Conservation (phyloP, 1,140 invertebrate species). For the Penaeus japonicus region DNA sequence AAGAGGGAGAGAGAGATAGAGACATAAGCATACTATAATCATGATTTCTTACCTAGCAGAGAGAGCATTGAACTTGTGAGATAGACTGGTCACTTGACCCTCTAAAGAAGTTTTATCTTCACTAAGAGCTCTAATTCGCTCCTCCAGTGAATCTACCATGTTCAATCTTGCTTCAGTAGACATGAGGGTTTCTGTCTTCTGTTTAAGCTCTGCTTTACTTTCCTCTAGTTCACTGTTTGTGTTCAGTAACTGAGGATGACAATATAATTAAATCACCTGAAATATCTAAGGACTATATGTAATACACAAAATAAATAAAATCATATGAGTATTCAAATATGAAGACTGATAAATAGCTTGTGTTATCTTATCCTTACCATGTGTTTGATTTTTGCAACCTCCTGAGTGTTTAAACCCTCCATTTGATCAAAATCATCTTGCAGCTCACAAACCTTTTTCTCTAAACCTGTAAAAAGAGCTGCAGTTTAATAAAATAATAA, state of each 20-base stretch:
- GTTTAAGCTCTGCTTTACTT: background rate
- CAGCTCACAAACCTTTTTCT: constrained; percentile 41
- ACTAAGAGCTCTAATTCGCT: constrained; percentile 7
- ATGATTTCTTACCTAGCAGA: background rate
- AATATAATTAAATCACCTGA: background rate
- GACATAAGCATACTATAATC: background rate
- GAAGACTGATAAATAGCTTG: background rate
- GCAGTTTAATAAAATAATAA: background rate
- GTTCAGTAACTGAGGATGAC: constrained; percentile 40
- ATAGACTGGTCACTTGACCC: constrained; percentile 15
- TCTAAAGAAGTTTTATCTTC: constrained; percentile 46
- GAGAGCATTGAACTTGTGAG: constrained; percentile 16
- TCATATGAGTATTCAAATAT: background rate
- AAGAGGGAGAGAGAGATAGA: no score
- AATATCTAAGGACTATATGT: background rate
- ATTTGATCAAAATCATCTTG: constrained; percentile 55
- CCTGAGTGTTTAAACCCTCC: constrained; percentile 54
- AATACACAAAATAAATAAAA: background rate
- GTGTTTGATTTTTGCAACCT: constrained; percentile 56
- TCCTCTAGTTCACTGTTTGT: constrained; percentile 53
- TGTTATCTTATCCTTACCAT: constrained; percentile 43
- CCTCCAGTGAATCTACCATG: constrained; percentile 7
- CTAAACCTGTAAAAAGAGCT: constrained; percentile 33
- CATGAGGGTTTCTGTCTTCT: constrained; percentile 10
- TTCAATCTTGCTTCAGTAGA: constrained; percentile 4